phyloP scores from a whole-genome alignment of 92 coral and sea anemone genomes.

The Diadumene lineata region DNA sequence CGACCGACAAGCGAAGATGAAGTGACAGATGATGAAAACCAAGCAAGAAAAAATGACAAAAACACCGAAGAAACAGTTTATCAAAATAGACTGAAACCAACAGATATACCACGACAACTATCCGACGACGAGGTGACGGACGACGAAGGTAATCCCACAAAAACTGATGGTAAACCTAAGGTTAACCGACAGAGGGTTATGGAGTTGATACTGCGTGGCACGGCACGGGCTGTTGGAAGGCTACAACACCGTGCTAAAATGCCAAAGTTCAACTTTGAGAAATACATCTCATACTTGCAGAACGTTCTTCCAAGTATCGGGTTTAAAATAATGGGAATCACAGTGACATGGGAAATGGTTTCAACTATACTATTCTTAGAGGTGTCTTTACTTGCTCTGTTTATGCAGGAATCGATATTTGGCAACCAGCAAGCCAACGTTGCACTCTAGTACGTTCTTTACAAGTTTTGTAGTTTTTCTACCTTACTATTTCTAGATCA shows the following conservation, averaged over 20 bases:
- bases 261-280: slow-evolving; percentile 92
- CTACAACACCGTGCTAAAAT: slow-evolving; percentile 65
- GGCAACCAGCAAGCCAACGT: slow-evolving; percentile 80
- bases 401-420: slow-evolving; percentile 92
- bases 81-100: slow-evolving; percentile 12
- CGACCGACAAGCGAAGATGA: slow-evolving; percentile 6
- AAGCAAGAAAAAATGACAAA: not conserved
- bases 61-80: not conserved
- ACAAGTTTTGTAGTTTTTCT: not conserved
- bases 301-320: slow-evolving; percentile 81
- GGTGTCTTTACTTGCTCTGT: slow-evolving; percentile 76
- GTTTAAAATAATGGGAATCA: slow-evolving; percentile 77
- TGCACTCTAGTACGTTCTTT: slow-evolving; percentile 21
- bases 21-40: not conserved
- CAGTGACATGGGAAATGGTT: slow-evolving; percentile 89
- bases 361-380: slow-evolving; percentile 75
- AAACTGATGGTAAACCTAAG: slow-evolving; percentile 34
- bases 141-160: slow-evolving; percentile 36
- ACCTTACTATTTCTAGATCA: too few relatives aligned
- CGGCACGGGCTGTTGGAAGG: slow-evolving; percentile 87
- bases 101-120: not conserved
- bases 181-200: slow-evolving; percentile 58
- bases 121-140: slow-evolving; percentile 56
- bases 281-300: slow-evolving; percentile 85
- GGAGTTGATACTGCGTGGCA: slow-evolving; percentile 74